These are phyloP conservation scores for Zoanthus sansibaricus DNA, from an alignment of 92 coral and sea anemone species.

Conservation along the genomic window DNA sequence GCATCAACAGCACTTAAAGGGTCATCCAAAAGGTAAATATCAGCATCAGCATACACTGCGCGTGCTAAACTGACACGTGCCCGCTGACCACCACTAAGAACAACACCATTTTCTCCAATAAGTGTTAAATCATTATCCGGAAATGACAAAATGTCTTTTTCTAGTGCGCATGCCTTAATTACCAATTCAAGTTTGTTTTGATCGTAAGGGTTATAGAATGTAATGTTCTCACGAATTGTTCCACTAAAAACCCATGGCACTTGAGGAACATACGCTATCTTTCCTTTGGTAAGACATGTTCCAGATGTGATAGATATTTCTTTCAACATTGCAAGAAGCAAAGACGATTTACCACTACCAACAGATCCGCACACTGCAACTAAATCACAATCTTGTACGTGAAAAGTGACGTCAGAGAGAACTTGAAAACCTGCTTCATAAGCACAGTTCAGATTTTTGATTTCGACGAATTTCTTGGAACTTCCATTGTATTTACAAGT, in stretches of 20 bases:
- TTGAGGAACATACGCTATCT: constrained; percentile 13
- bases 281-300: neutral
- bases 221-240: neutral
- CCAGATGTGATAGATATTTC: neutral
- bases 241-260: constrained; percentile 12
- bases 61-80: too few species aligned
- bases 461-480: neutral
- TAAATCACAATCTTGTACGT: neutral
- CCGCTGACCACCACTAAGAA: too few species aligned
- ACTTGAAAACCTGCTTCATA: neutral
- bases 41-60: too few species aligned
- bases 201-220: neutral
- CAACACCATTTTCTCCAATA: neutral
- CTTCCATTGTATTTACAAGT: neutral
- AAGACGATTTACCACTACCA: constrained; percentile 19
- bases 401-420: neutral
- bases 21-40: too few species aligned
- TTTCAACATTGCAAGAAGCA: neutral
- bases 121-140: neutral
- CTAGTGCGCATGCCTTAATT: neutral
- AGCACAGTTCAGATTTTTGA: neutral
- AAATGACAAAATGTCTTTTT: neutral
- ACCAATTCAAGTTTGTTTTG: too few species aligned
- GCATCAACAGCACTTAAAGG: too few species aligned
- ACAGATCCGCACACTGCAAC: constrained; percentile 1